Percentiles rank a stretch among this genome's conserved stretches.
Evolutionary conservation across 2,113 vertebrate genomes (phyloP).

Genomic region (Corythaeola cristata): DNA sequence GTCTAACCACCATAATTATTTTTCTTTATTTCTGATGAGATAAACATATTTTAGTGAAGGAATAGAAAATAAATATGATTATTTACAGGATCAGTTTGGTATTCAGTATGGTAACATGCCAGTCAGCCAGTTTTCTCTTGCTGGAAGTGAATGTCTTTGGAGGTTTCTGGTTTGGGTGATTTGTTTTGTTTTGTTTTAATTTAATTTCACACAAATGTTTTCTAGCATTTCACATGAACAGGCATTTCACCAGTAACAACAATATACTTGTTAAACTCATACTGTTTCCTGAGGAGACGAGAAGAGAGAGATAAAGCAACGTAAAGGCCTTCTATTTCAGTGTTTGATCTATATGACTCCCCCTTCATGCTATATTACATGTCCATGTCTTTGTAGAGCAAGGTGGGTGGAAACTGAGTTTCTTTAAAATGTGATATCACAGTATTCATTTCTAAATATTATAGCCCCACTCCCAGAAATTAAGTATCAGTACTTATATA

Average conservation of each 20-base stretch:
- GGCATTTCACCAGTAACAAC: neutral
- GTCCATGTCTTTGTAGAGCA: neutral
- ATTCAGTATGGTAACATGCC: neutral
- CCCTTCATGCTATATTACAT: neutral
- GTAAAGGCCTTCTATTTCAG: neutral
- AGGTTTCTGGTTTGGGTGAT: neutral
- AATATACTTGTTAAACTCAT: neutral
- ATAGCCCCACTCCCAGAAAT: neutral
- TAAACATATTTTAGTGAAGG: neutral
- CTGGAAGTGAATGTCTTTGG: neutral
- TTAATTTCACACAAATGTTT: neutral
- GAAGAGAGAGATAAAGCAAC: neutral
- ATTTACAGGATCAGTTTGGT: neutral
- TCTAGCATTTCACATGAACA: neutral
- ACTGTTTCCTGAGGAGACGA: neutral
- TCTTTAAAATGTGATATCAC: neutral
- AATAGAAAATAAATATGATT: neutral
- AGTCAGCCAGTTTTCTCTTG: neutral
- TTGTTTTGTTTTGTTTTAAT: neutral
- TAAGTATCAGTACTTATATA: neutral
- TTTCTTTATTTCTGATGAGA: neutral
- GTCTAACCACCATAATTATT: neutral
- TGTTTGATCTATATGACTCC: neutral
- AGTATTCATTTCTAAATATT: neutral
- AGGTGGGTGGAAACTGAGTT: neutral